Percentiles rank a stretch among this genome's conserved stretches.
Conservation (phyloP, 1,140 invertebrate genomes). For the Carcinoscorpius rotundicauda region DNA sequence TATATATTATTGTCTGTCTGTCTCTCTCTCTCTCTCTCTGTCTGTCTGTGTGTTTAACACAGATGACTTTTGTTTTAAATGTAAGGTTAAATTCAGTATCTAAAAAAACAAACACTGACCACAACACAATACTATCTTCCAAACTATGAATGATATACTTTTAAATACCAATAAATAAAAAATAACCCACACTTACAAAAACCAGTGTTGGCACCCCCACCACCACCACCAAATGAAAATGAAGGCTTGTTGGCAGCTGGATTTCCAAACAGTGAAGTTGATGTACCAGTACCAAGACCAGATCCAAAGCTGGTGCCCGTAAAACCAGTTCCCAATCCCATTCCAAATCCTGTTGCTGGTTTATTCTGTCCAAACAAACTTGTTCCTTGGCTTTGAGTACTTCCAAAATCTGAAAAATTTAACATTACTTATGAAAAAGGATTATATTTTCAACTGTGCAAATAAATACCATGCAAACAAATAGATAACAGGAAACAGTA, state of each 20-base stretch:
- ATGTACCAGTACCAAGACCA: conserved; percentile 24
- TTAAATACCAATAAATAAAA: no score
- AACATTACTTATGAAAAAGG: neutral
- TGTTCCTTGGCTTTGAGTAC: conserved; percentile 17
- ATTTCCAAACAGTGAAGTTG: conserved; percentile 16
- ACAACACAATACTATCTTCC: no score
- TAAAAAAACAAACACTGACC: no score
- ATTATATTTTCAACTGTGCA: neutral
- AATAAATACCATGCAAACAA: no score
- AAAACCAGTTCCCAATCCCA: conserved; percentile 20
- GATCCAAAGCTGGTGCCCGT: conserved; percentile 11
- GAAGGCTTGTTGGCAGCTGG: conserved; percentile 18
- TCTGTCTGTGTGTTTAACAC: no score
- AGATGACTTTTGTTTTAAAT: no score
- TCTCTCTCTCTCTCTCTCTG: no score
- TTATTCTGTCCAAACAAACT: conserved; percentile 20
- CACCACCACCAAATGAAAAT: conserved; percentile 29
- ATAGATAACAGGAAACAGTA: no score
- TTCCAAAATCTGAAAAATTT: conserved; percentile 20
- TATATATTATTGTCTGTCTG: no score
- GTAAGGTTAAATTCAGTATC: no score
- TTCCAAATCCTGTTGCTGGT: conserved; percentile 21
- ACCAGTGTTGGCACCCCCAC: conserved; percentile 6
- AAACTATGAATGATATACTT: no score
- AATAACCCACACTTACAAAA: conserved; percentile 14